Evolutionary conservation across 1,140 invertebrate genomes (phyloP).

Genomic region (Aphis gossypii): DNA sequence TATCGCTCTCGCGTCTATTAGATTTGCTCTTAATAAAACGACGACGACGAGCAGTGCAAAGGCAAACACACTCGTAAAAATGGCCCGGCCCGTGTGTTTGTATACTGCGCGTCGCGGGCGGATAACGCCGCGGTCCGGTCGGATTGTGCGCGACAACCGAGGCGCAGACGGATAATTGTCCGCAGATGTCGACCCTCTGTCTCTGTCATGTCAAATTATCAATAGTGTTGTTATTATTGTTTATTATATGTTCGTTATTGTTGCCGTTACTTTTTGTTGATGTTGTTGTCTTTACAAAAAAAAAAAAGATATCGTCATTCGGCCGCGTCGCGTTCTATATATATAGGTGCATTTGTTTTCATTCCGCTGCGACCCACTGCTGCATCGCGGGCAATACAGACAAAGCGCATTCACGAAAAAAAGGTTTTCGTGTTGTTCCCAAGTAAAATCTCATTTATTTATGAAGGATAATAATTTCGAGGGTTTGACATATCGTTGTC

Average conservation of each 20-base stretch:
- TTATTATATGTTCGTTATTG: too few species aligned
- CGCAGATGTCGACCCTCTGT: not conserved
- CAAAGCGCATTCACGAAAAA: not conserved
- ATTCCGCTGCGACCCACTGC: too few species aligned
- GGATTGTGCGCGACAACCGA: not conserved
- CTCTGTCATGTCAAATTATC: not conserved
- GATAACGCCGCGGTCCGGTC: not conserved
- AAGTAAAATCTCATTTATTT: not conserved
- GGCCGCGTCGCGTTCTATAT: too few species aligned
- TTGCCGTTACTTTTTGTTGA: too few species aligned
- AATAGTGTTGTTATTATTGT: not conserved
- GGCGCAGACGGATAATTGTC: not conserved
- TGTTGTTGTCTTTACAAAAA: not conserved
- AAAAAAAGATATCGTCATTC: not conserved
- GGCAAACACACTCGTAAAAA: slow-evolving; percentile 21
- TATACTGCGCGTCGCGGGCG: not conserved
- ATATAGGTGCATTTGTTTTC: too few species aligned
- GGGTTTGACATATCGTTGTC: too few species aligned
- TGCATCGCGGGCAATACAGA: not conserved
- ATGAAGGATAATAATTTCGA: not conserved
- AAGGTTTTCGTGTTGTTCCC: not conserved
- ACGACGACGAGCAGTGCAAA: not conserved
- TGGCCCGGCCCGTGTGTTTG: not conserved
- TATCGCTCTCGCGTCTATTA: not conserved
- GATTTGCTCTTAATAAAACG: slow-evolving; percentile 12